Evolutionary conservation across 2,797 vertebrate genomes (phyloP), one percentile per base, ranked within the genome.

Genomic region (Lateolabrax maculatus): DNA sequence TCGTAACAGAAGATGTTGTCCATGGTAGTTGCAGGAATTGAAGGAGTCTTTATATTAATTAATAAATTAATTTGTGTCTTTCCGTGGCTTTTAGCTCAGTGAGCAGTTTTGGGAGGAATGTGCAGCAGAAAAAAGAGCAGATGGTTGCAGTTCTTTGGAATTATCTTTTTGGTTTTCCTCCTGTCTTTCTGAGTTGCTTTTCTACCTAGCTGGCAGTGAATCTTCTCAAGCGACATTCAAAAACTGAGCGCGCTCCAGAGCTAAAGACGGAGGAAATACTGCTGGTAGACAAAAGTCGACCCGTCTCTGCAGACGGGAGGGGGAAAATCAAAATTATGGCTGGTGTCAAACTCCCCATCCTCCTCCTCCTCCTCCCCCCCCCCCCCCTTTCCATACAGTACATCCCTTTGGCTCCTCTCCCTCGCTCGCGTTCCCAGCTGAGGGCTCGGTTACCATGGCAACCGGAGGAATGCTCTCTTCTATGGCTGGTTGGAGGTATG

Each of bases 401-500:
- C 71, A 71, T 84, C 79, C 60, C 58, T 72, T 77, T 74, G 64
- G 68, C 78, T 75, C 61, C 66, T 57, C 69, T 67, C 78, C 46
- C 75, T 74, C 12, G 1, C 75, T 65, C n/a, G 39, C 31, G 31
- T 43, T 80, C 82, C 84, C 83, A 87, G 83, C 78, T 84, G 90
- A 90, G 87, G 65, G 81, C 69, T 81, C 4, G 70, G 92, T 93
- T 93, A 86, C 95, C 90, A 88, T 83, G 85, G 91, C 78, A 93
- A 93, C 93, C 85, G 0, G 41, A 65, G 88, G 80, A 92, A 92
- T 81, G 87, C 89, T 83, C 81, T 86, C 75, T 41, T 74, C 76
- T 74, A 66, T 60, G 63, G 77, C 83, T 83, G 84, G 79, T 82
- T 83, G 75, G 80, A 80, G 75, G 80, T 81, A 67, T 57, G 73